Conservation (phyloP, 2,113 vertebrate species). For the Strix aluco region DNA sequence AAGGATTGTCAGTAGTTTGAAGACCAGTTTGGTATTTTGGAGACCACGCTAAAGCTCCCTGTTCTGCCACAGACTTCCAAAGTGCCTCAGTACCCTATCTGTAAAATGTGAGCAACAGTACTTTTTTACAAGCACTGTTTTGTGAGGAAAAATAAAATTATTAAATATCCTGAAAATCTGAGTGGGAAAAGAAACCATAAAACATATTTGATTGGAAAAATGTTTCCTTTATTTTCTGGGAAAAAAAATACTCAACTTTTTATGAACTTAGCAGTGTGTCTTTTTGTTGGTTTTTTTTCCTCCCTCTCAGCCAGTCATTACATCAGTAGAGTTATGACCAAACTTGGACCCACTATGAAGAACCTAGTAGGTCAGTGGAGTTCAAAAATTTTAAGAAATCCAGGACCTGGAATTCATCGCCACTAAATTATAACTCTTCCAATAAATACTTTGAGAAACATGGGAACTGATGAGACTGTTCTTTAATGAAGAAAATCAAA, state of each 20-base stretch:
- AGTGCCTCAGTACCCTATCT: neutral
- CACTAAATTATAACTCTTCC: neutral
- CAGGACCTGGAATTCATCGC: constrained; percentile 19
- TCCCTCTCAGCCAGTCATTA: neutral
- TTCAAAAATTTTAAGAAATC: neutral
- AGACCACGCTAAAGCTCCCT: neutral
- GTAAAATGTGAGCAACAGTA: neutral
- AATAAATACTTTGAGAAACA: constrained; percentile 48
- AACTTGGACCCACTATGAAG: neutral
- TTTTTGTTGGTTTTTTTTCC: neutral
- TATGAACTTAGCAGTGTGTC: neutral
- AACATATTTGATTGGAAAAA: neutral
- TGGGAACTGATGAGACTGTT: constrained; percentile 42
- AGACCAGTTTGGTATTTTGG: neutral
- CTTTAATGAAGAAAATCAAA: constrained; percentile 54
- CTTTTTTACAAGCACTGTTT: neutral
- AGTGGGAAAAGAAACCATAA: neutral
- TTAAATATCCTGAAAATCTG: neutral
- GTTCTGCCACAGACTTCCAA: neutral
- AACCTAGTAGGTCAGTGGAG: neutral
- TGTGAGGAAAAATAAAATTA: neutral
- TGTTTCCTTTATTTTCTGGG: neutral
- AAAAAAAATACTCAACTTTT: neutral
- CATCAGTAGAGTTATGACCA: neutral
- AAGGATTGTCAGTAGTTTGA: neutral